Evolutionary conservation across 2,113 vertebrate genomes (phyloP).

Genomic region (Hiodon alosoides): DNA sequence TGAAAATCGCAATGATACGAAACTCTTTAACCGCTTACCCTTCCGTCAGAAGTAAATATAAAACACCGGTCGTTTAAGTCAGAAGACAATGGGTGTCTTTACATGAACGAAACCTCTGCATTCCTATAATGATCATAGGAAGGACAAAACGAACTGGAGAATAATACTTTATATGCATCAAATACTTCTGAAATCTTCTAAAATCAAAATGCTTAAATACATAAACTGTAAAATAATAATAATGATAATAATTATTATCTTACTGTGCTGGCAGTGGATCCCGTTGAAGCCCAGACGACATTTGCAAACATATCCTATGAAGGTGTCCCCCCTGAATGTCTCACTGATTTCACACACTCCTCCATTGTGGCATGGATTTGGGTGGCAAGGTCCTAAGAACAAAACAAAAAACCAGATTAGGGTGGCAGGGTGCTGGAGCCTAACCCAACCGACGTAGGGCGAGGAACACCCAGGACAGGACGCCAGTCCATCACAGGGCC

Average conservation of each 20-base stretch:
- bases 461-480: no score
- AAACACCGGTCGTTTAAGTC: no score
- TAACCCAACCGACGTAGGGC: no score
- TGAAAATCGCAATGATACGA: no score
- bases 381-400: slow-evolving; percentile 81
- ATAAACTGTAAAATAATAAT: neutral
- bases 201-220: neutral
- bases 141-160: neutral
- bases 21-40: neutral
- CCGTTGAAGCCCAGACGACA: slow-evolving; percentile 88
- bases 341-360: slow-evolving; percentile 92
- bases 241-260: slow-evolving; percentile 48
- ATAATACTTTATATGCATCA: neutral
- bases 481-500: no score
- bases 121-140: neutral
- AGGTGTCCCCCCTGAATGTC: slow-evolving; percentile 90
- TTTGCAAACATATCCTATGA: slow-evolving; percentile 93
- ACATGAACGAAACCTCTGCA: neutral
- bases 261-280: slow-evolving; percentile 98
- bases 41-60: no score
- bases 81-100: no score
- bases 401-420: neutral
- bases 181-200: neutral
- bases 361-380: slow-evolving; percentile 96
- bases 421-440: no score